These are phyloP conservation scores for Toxotes jaculatrix DNA, from an alignment of 2,113 vertebrate genomes.

Conservation along the genomic window DNA sequence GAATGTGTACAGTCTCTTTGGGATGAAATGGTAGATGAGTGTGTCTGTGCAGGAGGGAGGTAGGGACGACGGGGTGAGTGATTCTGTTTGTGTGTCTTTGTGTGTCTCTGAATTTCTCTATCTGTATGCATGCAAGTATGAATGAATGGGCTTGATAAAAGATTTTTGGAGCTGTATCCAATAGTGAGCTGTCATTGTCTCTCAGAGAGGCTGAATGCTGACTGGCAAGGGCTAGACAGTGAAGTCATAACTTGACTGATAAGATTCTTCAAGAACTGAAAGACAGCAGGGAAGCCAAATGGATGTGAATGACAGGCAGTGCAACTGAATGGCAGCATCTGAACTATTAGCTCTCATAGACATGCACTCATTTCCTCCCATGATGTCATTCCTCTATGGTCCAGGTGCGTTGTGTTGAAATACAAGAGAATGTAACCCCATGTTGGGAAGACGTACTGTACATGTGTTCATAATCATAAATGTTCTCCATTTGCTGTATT, in stretches of 20 bases:
- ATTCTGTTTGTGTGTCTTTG: slow-evolving; percentile 64
- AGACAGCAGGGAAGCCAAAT: slow-evolving; percentile 33
- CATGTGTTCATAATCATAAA: not conserved
- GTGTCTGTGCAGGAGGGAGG: slow-evolving; percentile 52
- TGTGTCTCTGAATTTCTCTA: slow-evolving; percentile 60
- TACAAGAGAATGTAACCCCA: not conserved
- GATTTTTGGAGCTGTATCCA: slow-evolving; percentile 60
- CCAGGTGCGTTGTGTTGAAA: slow-evolving; percentile 49
- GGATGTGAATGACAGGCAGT: slow-evolving; percentile 31
- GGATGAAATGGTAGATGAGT: slow-evolving; percentile 77
- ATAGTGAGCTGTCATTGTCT: slow-evolving; percentile 65
- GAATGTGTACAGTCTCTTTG: slow-evolving; percentile 78
- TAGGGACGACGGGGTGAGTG: slow-evolving; percentile 21
- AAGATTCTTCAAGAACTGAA: slow-evolving; percentile 63
- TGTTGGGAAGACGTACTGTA: not conserved
- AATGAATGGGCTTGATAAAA: slow-evolving; percentile 72
- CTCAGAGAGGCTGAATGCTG: slow-evolving; percentile 56
- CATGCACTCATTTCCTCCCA: slow-evolving; percentile 47
- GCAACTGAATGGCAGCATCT: slow-evolving; percentile 48
- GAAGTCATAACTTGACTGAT: slow-evolving; percentile 72
- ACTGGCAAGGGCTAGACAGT: slow-evolving; percentile 63
- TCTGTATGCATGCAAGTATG: slow-evolving; percentile 60
- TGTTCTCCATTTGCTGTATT: not conserved
- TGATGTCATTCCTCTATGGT: slow-evolving; percentile 59
- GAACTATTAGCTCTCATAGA: slow-evolving; percentile 24